phyloP scores from a whole-genome alignment of 2,888 invertebrate species.

The Athrips mouffetella region DNA sequence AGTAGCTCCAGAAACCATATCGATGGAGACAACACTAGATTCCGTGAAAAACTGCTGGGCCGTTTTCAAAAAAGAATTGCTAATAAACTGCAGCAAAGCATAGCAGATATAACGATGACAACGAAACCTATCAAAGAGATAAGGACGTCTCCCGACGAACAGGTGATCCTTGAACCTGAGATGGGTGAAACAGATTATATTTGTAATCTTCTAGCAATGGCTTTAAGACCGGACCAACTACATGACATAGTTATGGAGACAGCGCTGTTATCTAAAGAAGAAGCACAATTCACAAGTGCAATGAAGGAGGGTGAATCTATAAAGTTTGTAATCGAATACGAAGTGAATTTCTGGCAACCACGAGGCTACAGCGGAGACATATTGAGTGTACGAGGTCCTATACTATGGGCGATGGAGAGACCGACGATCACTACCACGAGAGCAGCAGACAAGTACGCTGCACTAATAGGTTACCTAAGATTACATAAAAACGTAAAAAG shows the following conservation, averaged over 20 bases:
- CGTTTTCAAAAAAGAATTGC: conserved; percentile 53
- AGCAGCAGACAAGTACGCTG: conserved; percentile 41
- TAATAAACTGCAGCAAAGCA: conserved; percentile 49
- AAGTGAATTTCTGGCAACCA: conserved; percentile 55
- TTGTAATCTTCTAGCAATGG: conserved; percentile 64
- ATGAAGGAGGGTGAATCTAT: conserved; percentile 50
- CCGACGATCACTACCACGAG: conserved; percentile 53
- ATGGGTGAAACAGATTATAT: conserved; percentile 60
- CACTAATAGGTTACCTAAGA: conserved; percentile 55
- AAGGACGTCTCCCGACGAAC: conserved; percentile 48
- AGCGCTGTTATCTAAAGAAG: conserved; percentile 42
- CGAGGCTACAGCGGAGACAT: conserved; percentile 68
- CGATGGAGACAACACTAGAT: conserved; percentile 55
- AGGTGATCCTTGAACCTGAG: conserved; percentile 59
- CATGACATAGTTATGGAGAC: conserved; percentile 51
- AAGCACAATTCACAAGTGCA: conserved; percentile 31
- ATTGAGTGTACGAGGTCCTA: conserved; percentile 63
- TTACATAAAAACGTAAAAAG: conserved; percentile 30
- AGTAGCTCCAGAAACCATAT: conserved; percentile 53
- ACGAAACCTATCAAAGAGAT: conserved; percentile 55
- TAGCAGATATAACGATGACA: conserved; percentile 52
- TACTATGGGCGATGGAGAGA: conserved; percentile 68
- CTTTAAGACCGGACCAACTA: conserved; percentile 62
- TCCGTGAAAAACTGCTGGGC: conserved; percentile 61
- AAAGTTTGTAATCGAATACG: conserved; percentile 59